Evolutionary conservation across 2,797 vertebrate species (phyloP), one percentile per base, ranked within the genome.

Genomic region (Lagorchestes hirsutus): DNA sequence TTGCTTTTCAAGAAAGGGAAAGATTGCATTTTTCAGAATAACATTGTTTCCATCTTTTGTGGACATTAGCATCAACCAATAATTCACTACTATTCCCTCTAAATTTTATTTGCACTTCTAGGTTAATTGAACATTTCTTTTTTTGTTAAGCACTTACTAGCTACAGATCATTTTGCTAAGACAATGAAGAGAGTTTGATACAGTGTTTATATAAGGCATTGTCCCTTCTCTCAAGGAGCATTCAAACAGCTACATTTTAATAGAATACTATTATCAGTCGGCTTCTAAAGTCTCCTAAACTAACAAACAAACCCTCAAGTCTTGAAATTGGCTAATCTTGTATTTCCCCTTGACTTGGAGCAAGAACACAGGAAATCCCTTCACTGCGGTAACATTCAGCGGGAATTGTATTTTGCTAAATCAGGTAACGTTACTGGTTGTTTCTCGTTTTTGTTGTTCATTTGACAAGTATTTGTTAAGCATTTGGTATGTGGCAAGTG

Each of bases 401-500:
- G 24, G 74, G 40, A 24, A 87, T 50, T 87, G 40, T 27, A 87
- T 27, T 50, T 50, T 87, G 10, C 9, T 22, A 50, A 87, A 87
- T 87, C 74, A 50, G 24, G 40, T 50, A 82, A 40, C 46, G 0
- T 82, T 82, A 82, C 8, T 46, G 18, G 40, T 18, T 40, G 16
- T 22, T 40, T 87, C 52, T 52, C 0, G 6, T 52, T 87, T 87
- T 87, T 27, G 11, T 87, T 92, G 67, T 97, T 96, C 90, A 96
- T 93, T 93, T 87, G 24, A 46, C 93, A 97, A 98, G 55, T 52
- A 96, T 40, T 74, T 74, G 34, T n/a, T 74, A n/a, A 24, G 2
- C 67, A 74, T 74, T 40, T 40, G n/a, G 18, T 40, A 82, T 82
- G 9, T 40, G n/a, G 40, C n/a, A 82, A 40, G 67, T 40, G n/a